Base-by-base conservation (phyloP, 2,797 vertebrate genomes). In the Sebastes trivittatus region DNA sequence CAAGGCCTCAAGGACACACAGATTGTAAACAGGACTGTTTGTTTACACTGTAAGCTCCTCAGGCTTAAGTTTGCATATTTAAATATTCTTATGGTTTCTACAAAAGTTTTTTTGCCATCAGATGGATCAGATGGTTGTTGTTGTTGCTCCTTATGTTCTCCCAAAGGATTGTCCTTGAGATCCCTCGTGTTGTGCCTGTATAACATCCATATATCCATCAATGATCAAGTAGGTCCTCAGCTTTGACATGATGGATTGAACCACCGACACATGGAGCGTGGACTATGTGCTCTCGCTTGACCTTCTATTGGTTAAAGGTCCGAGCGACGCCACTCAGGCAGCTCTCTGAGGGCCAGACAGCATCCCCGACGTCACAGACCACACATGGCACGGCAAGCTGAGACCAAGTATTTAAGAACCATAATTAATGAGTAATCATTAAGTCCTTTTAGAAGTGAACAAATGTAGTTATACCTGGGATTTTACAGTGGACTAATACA, bases 251-350 rank as follows among this genome's bases (percentile, higher is more conserved):
- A 90, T 20, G 36, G 88, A 93, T 93, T 78, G 86, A 85, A 73
- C 62, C n/a, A 6, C 30, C 59, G 87, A 90, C 84, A 85, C 59
- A n/a, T n/a, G 54, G 74, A 88, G 88, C 66, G 70, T 85, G 86
- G 77, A 86, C 83, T 46, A 42, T 38, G 68, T 77, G 82, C 79
- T 87, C 86, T 87, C 64, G 54, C 83, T 92, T 92, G 92, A 93
- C 93, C 92, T 91, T 72, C 68, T 75, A 77, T 87, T 78, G 83
- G 83, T 29, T 67, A 66, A 77, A 81, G 80, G 84, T 82, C 71
- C 25, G 3, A 60, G 42, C 6, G 8, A 77, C 54, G 85, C 77
- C 77, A 80, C 91, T 86, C 89, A 73, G 56, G 62, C 55, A 6
- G 29, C 68, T 87, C 90, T 88, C 89, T 42, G 8, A 78, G 89